phyloP scores from a whole-genome alignment of 1,140 invertebrate species.

The Zophobas morio region DNA sequence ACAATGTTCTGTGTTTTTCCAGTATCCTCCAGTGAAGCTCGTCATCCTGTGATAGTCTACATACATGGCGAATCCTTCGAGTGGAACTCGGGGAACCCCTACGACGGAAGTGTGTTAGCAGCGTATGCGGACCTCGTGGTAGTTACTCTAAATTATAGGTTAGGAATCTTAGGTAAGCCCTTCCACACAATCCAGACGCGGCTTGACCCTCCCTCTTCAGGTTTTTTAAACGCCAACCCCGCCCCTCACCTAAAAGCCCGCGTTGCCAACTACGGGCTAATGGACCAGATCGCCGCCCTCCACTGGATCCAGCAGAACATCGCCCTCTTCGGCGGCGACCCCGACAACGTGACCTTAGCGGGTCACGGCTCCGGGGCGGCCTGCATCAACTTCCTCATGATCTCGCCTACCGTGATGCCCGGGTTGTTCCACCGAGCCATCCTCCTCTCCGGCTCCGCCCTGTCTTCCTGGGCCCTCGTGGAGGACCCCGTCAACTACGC shows the following conservation, averaged over 20 bases:
- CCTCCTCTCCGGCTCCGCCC: conserved; percentile 91
- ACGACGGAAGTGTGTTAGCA: conserved; percentile 93
- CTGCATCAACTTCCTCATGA: conserved; percentile 95
- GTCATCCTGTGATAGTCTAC: conserved; percentile 91
- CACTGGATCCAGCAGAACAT: conserved; percentile 96
- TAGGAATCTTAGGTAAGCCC: conserved; percentile 91
- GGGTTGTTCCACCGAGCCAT: conserved; percentile 93
- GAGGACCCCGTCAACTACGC: conserved; percentile 91
- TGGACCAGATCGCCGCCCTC: conserved; percentile 93
- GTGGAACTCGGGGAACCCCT: conserved; percentile 95
- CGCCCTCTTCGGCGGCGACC: conserved; percentile 90
- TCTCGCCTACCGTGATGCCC: conserved; percentile 92
- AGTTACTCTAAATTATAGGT: conserved; percentile 96
- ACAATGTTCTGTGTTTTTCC: conserved; percentile 59
- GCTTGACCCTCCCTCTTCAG: conserved; percentile 67
- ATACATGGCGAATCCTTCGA: conserved; percentile 96
- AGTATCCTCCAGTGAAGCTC: conserved; percentile 71
- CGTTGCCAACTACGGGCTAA: conserved; percentile 92
- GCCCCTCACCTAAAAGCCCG: conserved; percentile 84
- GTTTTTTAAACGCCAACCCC: conserved; percentile 89
- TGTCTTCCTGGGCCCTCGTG: conserved; percentile 93
- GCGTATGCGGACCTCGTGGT: conserved; percentile 94
- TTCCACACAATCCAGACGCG: too few relatives aligned
- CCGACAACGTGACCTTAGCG: conserved; percentile 89
- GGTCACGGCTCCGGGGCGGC: conserved; percentile 96